These are phyloP conservation scores for Latrodectus elegans DNA, from an alignment of 2,888 invertebrate species.

Conservation along the genomic window DNA sequence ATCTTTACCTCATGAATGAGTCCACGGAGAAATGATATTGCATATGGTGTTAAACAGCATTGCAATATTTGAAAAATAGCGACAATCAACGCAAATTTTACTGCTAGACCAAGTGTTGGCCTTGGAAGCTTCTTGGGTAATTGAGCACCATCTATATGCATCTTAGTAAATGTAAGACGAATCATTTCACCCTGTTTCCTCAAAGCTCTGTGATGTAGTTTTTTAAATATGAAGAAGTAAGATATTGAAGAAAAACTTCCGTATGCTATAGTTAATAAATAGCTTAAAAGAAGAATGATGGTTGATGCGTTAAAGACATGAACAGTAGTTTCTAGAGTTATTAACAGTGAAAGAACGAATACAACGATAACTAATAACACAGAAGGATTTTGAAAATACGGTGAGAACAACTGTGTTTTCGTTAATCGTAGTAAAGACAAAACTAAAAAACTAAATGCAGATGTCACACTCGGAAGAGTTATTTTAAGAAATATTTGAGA, in stretches of 20 bases:
- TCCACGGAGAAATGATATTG: conserved; percentile 81
- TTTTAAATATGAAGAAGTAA: conserved; percentile 79
- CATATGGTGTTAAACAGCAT: conserved; percentile 89
- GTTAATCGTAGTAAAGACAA: conserved; percentile 89
- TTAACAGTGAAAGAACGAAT: conserved; percentile 86
- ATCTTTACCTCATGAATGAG: conserved; percentile 72
- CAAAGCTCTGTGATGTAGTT: conserved; percentile 73
- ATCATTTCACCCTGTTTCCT: conserved; percentile 74
- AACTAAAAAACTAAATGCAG: conserved; percentile 91
- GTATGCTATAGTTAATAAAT: conserved; percentile 87
- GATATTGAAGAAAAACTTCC: conserved; percentile 88
- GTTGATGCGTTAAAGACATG: conserved; percentile 72
- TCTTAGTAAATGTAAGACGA: conserved; percentile 71
- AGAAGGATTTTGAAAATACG: conserved; percentile 83
- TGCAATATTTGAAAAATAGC: conserved; percentile 88
- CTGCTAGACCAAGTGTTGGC: conserved; percentile 84
- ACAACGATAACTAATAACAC: conserved; percentile 86
- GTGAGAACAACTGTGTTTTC: conserved; percentile 75
- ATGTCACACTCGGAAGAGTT: conserved; percentile 89
- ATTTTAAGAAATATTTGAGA: conserved; percentile 89
- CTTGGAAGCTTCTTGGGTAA: conserved; percentile 73
- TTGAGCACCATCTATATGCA: conserved; percentile 72
- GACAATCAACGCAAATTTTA: conserved; percentile 90
- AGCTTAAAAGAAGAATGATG: conserved; percentile 78
- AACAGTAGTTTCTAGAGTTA: conserved; percentile 83